Evolutionary conservation across 1,140 invertebrate genomes (phyloP).

Genomic region (Sesamia nonagrioides): DNA sequence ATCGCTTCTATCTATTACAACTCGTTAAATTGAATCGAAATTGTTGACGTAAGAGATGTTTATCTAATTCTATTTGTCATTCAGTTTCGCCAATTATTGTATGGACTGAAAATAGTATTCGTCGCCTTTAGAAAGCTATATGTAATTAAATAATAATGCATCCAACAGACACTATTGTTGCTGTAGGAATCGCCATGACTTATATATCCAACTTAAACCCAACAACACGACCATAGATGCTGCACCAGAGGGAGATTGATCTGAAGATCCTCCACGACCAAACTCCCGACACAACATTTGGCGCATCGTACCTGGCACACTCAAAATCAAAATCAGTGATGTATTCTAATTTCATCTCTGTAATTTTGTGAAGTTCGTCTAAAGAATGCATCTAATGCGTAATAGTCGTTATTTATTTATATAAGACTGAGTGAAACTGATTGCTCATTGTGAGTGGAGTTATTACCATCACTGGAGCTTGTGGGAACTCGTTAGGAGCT

Average conservation of each 20-base stretch:
- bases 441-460: constrained; percentile 61
- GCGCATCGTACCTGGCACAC: too few species aligned
- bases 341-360: not conserved
- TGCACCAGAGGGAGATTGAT: too few species aligned
- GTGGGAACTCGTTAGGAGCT: constrained; percentile 63
- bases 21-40: constrained; percentile 55
- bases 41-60: constrained; percentile 32
- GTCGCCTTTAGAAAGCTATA: constrained; percentile 42
- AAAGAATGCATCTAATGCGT: constrained; percentile 16
- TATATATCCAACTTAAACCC: too few species aligned
- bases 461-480: constrained; percentile 64
- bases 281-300: too few species aligned
- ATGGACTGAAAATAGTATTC: not conserved
- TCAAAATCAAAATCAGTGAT: not conserved
- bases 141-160: not conserved
- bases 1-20: constrained; percentile 55
- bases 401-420: constrained; percentile 45
- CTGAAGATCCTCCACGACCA: too few species aligned
- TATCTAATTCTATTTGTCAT: constrained; percentile 41
- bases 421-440: constrained; percentile 49
- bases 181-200: not conserved
- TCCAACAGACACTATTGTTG: constrained; percentile 6
- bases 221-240: too few species aligned
- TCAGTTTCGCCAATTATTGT: constrained; percentile 41
- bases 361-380: not conserved